These are phyloP conservation scores for Lasiurus borealis DNA, from an alignment of 2,113 vertebrate genomes.

Conservation along the genomic window DNA sequence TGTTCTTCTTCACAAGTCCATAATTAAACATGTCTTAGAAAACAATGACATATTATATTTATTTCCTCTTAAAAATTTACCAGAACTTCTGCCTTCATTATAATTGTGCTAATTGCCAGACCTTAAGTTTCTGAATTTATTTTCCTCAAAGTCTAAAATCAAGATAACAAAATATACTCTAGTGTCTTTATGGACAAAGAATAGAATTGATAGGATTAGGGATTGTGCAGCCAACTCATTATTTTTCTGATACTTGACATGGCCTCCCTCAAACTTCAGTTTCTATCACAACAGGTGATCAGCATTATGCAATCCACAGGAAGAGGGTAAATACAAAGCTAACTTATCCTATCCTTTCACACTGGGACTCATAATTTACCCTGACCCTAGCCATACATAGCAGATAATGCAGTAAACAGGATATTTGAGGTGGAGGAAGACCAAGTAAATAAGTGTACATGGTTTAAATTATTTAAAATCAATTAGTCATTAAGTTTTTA, in stretches of 20 bases:
- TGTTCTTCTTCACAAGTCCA: conserved; percentile 24
- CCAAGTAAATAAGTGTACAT: neutral
- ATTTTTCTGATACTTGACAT: neutral
- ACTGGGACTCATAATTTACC: neutral
- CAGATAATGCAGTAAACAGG: neutral
- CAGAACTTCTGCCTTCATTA: neutral
- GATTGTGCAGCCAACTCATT: neutral
- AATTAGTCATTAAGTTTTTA: neutral
- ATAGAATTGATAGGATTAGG: neutral
- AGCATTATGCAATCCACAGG: neutral
- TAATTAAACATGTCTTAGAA: conserved; percentile 1
- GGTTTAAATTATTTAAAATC: conserved; percentile 10
- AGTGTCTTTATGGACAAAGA: neutral
- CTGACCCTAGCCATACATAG: neutral
- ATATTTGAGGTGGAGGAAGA: neutral
- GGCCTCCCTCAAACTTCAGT: neutral
- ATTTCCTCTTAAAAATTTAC: neutral
- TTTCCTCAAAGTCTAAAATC: conserved; percentile 27
- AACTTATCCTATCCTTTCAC: neutral
- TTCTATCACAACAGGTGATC: neutral
- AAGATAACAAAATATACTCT: neutral
- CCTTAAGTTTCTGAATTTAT: neutral
- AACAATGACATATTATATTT: neutral
- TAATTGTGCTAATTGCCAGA: neutral
- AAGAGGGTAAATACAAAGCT: neutral